Percentiles rank a stretch among this genome's conserved stretches.
Evolutionary conservation across 2,797 vertebrate genomes (phyloP).

Genomic region (Threskiornis aethiopicus): DNA sequence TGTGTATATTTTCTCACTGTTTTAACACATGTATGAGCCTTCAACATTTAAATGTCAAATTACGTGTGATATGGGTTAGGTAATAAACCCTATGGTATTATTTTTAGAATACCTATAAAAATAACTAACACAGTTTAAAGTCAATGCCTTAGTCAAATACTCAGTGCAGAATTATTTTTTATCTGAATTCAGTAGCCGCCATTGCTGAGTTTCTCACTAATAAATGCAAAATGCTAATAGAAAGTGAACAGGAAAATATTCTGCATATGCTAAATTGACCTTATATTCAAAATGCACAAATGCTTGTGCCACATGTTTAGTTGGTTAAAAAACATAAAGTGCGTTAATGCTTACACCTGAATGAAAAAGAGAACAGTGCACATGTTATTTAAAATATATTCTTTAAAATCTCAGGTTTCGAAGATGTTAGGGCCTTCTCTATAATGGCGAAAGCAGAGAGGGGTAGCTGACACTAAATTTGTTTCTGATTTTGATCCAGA

Average conservation of each 20-base stretch:
- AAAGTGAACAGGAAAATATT: not conserved
- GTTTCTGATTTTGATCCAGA: not conserved
- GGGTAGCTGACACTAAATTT: not conserved
- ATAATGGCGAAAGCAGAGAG: accelerated
- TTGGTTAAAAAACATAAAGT: not conserved
- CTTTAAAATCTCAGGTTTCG: not conserved
- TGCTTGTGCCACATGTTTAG: not conserved
- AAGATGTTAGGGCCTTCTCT: not conserved
- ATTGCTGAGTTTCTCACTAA: not conserved
- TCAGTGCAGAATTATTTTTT: not conserved
- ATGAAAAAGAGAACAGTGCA: not conserved
- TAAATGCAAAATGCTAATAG: not conserved
- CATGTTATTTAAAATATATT: not conserved
- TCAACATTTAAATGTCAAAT: not conserved
- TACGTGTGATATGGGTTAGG: not conserved
- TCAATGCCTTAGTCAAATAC: not conserved
- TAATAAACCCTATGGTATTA: slow-evolving; percentile 5
- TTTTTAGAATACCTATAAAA: slow-evolving; percentile 49
- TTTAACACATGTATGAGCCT: not conserved
- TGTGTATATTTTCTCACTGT: slow-evolving; percentile 8
- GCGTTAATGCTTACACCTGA: not conserved
- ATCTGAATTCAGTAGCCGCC: not conserved
- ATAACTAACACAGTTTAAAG: not conserved
- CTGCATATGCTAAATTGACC: not conserved
- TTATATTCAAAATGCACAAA: not conserved